Percentiles rank a stretch among this genome's conserved stretches.
phyloP scores from a whole-genome alignment of 2,797 vertebrate genomes.

The Myripristis jacobus region DNA sequence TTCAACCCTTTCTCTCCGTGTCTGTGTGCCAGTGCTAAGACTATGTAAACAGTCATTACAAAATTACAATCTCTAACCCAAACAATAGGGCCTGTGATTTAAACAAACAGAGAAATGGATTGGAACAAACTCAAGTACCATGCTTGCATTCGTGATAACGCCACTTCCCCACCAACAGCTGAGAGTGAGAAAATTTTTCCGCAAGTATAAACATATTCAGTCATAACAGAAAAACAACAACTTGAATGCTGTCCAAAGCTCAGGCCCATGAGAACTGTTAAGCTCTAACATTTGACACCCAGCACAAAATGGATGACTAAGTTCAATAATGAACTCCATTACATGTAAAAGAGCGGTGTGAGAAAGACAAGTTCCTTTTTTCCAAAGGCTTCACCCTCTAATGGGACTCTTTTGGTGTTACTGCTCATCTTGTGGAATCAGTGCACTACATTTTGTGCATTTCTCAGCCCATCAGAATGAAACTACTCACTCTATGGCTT shows the following conservation, averaged over 20 bases:
- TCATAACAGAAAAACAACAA: slow-evolving; percentile 61
- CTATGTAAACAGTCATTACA: slow-evolving; percentile 78
- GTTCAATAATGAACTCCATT: slow-evolving; percentile 37
- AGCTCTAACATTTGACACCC: slow-evolving; percentile 40
- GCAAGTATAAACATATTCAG: slow-evolving; percentile 59
- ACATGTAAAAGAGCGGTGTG: slow-evolving; percentile 6
- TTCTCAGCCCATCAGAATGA: too few species aligned
- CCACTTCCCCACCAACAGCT: slow-evolving; percentile 6
- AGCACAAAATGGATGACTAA: slow-evolving; percentile 11
- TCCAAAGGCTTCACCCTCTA: not conserved
- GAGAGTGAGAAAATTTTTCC: slow-evolving; percentile 17
- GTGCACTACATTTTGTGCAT: too few species aligned
- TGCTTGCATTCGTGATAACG: slow-evolving; percentile 42
- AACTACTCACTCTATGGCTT: too few species aligned
- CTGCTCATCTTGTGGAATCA: too few species aligned
- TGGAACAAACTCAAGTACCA: slow-evolving; percentile 50
- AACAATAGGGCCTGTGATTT: slow-evolving; percentile 71
- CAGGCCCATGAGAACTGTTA: slow-evolving; percentile 35
- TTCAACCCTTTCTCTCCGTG: slow-evolving; percentile 44
- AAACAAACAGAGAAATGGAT: slow-evolving; percentile 67
- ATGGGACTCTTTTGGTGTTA: too few species aligned
- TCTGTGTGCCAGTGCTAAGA: slow-evolving; percentile 51
- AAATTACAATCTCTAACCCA: slow-evolving; percentile 78
- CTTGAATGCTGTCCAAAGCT: slow-evolving; percentile 40
- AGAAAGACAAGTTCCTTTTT: slow-evolving; percentile 19